A percentile compares a stretch with the other conserved stretches of the same genome.
Conservation (phyloP, 2,113 vertebrate species). For the Nibea coibor region DNA sequence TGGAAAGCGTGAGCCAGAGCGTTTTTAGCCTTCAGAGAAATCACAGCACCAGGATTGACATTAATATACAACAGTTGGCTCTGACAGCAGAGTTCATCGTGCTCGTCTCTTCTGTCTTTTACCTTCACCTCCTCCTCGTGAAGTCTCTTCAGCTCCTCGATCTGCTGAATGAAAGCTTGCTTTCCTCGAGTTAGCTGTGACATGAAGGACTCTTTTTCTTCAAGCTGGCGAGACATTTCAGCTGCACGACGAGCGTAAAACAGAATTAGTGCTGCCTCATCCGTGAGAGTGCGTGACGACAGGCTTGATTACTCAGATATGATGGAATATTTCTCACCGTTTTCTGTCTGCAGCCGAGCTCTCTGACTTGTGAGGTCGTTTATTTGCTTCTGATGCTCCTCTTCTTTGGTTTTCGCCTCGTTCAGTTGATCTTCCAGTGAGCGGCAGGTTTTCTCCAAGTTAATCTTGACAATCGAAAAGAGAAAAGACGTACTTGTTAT, state of each 20-base stretch:
- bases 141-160: slow-evolving; percentile 72
- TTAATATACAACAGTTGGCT: not conserved
- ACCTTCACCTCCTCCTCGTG: slow-evolving; percentile 76
- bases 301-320: not conserved
- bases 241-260: slow-evolving; percentile 29
- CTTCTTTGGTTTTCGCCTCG: slow-evolving; percentile 71
- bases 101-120: accelerated
- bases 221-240: slow-evolving; percentile 69
- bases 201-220: slow-evolving; percentile 71
- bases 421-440: slow-evolving; percentile 75
- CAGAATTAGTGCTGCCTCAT: not conserved
- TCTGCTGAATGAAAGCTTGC: slow-evolving; percentile 66
- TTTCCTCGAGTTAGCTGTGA: slow-evolving; percentile 73
- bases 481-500: not conserved
- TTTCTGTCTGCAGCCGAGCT: slow-evolving; percentile 74
- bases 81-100: too few relatives aligned
- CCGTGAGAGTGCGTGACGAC: not conserved
- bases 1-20: slow-evolving; percentile 57
- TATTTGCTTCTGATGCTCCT: slow-evolving; percentile 62
- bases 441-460: slow-evolving; percentile 74
- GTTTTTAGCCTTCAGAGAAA: slow-evolving; percentile 50
- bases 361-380: slow-evolving; percentile 64
- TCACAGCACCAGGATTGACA: not conserved
- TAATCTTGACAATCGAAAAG: slow-evolving; percentile 46
- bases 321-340: slow-evolving; percentile 43